phyloP scores from a whole-genome alignment of 1,140 invertebrate genomes.

The Paraescarpia echinospica region DNA sequence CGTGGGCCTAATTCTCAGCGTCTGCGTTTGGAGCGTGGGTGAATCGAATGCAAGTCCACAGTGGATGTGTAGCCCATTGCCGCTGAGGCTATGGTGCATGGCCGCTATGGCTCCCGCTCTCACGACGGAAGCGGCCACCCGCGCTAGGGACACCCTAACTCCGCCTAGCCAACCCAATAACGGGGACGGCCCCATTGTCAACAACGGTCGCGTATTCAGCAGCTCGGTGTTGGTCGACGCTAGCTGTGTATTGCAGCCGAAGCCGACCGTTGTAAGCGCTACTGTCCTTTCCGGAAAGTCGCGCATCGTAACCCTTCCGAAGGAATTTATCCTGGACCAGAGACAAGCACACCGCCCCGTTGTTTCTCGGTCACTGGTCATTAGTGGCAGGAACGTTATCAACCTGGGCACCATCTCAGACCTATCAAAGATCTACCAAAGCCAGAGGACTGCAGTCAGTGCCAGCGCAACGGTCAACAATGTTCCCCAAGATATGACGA shows the following conservation, averaged over 20 bases:
- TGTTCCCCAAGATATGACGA: not conserved
- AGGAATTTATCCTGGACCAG: not conserved
- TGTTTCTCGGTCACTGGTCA: not conserved
- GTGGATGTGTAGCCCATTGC: constrained; percentile 42
- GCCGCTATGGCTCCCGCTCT: constrained; percentile 54
- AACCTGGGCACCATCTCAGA: constrained; percentile 6
- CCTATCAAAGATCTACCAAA: constrained; percentile 18
- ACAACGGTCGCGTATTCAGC: constrained; percentile 8
- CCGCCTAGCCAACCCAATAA: constrained; percentile 25
- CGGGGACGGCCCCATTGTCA: constrained; percentile 9
- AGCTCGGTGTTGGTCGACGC: constrained; percentile 2
- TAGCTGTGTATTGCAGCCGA: not conserved
- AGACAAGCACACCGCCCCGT: constrained; percentile 11
- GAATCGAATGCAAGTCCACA: constrained; percentile 14
- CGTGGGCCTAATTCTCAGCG: constrained; percentile 3
- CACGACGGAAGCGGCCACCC: constrained; percentile 46
- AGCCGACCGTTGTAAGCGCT: constrained; percentile 2
- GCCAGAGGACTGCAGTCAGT: not conserved
- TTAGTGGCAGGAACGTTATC: not conserved
- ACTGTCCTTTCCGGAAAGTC: constrained; percentile 11
- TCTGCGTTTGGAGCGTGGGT: not conserved
- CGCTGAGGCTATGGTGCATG: constrained; percentile 54
- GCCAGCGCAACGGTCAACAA: not conserved
- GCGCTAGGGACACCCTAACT: constrained; percentile 43
- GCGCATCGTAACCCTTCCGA: not conserved